A percentile compares a stretch with the other conserved stretches of the same genome.
Evolutionary conservation across 2,888 invertebrate species (phyloP).

Genomic region (Cosmia trapezina): DNA sequence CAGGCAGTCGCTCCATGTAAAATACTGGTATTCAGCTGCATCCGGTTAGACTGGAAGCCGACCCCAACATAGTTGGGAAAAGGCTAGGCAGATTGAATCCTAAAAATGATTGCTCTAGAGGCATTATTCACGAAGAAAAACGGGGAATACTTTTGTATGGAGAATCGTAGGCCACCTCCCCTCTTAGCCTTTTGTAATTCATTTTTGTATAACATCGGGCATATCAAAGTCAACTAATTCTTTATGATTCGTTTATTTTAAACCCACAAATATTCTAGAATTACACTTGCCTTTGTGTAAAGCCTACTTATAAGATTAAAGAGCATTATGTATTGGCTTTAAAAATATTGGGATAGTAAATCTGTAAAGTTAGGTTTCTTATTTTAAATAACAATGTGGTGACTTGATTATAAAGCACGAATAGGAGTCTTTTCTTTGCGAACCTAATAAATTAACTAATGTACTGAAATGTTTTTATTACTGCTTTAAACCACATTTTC

Average conservation of each 20-base stretch:
- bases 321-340: constrained; percentile 19
- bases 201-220: background rate
- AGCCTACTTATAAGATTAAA: constrained; percentile 39
- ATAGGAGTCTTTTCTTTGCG: constrained; percentile 1
- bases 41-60: no score
- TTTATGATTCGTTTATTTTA: constrained; percentile 30
- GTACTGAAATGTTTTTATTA: background rate
- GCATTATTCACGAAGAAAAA: no score
- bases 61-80: no score
- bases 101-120: no score
- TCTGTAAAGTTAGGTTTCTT: constrained; percentile 10
- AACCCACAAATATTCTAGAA: constrained; percentile 41
- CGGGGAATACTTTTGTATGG: no score
- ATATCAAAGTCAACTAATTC: constrained; percentile 37
- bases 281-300: constrained; percentile 36
- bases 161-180: no score
- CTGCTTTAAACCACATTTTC: background rate
- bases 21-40: no score
- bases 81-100: no score
- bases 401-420: background rate
- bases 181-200: constrained; percentile 26
- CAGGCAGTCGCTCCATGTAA: no score
- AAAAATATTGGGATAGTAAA: constrained; percentile 26
- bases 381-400: constrained; percentile 15
- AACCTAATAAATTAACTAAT: constrained; percentile 13